Evolutionary conservation across 2,113 vertebrate species (phyloP).

Genomic region (Zosterops hypoxanthus): DNA sequence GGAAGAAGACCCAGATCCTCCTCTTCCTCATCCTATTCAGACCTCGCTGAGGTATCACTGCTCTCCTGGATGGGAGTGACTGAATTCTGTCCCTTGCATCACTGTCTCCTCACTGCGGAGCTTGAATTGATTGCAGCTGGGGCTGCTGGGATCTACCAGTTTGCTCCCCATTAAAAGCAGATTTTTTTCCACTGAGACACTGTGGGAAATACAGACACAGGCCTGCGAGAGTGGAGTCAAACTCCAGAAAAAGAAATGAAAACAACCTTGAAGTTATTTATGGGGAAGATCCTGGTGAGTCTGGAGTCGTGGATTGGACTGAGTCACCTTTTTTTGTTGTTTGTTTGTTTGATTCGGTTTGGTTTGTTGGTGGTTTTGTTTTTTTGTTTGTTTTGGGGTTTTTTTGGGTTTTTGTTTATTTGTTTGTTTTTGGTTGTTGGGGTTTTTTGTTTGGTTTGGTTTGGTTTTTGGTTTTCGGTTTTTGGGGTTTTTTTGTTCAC

Average conservation of each 20-base stretch:
- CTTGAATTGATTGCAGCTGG: not conserved
- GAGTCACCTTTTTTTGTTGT: not conserved
- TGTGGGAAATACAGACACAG: not conserved
- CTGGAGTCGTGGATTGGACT: not conserved
- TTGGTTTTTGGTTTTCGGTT: not conserved
- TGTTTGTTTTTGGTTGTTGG: no score
- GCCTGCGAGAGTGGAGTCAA: not conserved
- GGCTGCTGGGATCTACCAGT: not conserved
- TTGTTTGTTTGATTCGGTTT: no score
- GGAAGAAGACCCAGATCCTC: not conserved
- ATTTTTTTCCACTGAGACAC: not conserved
- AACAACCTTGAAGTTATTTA: not conserved
- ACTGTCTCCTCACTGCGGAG: not conserved
- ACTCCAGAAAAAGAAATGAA: slow-evolving; percentile 29
- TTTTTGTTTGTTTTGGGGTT: no score
- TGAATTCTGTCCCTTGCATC: not conserved
- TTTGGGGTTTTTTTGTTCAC: not conserved
- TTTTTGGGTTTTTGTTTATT: not conserved
- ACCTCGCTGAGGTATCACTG: not conserved
- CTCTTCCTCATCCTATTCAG: not conserved
- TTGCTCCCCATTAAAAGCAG: not conserved
- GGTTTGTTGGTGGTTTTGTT: no score
- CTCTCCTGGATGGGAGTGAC: not conserved
- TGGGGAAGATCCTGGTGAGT: not conserved
- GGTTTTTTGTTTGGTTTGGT: not conserved